Evolutionary conservation across 2,113 vertebrate species (phyloP).

Genomic region (Hemibagrus wyckioides): DNA sequence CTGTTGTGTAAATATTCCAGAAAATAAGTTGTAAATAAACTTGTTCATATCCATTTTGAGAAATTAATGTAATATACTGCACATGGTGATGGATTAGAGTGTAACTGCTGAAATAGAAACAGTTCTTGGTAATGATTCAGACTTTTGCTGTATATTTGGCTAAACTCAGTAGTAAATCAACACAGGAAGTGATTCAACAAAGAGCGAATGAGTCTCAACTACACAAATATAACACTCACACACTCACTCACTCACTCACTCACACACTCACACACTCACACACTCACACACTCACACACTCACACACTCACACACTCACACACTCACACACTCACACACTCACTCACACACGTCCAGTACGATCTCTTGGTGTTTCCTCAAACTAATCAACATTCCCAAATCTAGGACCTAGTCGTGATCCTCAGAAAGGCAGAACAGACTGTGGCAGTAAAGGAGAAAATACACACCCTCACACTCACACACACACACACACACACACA

Average conservation of each 20-base stretch:
- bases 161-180: not conserved
- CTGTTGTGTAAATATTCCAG: not conserved
- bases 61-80: not conserved
- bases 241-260: no score
- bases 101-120: not conserved
- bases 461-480: not conserved
- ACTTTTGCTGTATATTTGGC: not conserved
- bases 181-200: not conserved
- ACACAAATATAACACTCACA: not conserved
- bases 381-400: not conserved
- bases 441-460: constrained; percentile 17
- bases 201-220: not conserved
- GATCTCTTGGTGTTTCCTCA: not conserved
- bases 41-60: not conserved
- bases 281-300: not conserved
- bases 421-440: constrained; percentile 14
- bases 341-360: not conserved
- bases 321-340: not conserved
- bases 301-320: not conserved
- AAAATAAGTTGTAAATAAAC: not conserved
- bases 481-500: not conserved
- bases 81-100: not conserved
- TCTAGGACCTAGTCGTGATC: not conserved
- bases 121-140: not conserved
- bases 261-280: not conserved